phyloP scores from a whole-genome alignment of 2,888 invertebrate genomes.

The Drosophila mimetica region DNA sequence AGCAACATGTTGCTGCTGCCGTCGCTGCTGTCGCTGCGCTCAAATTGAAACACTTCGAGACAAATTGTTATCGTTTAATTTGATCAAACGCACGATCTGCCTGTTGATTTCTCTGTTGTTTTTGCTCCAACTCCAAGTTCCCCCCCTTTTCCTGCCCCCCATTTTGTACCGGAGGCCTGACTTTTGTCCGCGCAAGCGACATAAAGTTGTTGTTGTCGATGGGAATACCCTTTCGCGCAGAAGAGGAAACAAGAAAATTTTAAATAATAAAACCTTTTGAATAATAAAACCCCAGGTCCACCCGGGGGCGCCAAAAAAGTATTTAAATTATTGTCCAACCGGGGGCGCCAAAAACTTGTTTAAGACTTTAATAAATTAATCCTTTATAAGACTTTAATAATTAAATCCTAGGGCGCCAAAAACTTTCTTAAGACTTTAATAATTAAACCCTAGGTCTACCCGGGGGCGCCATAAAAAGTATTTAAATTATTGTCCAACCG shows the following conservation, averaged over 20 bases:
- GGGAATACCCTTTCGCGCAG: neutral
- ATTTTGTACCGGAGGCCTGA: neutral
- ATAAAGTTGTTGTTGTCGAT: slow-evolving; percentile 23
- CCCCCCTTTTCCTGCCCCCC: neutral
- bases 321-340: neutral
- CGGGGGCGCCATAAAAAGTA: neutral
- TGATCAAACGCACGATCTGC: slow-evolving; percentile 83
- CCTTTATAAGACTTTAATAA: too few species aligned
- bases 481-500: neutral
- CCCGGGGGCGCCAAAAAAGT: neutral
- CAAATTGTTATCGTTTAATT: slow-evolving; percentile 85
- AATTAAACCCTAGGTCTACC: too few species aligned
- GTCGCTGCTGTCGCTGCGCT: slow-evolving; percentile 52
- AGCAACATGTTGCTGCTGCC: slow-evolving; percentile 66
- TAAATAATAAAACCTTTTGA: neutral
- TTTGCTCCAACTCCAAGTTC: slow-evolving; percentile 7
- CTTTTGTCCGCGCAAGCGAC: slow-evolving; percentile 14
- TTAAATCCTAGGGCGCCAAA: too few species aligned
- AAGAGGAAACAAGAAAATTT: neutral
- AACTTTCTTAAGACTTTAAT: too few species aligned
- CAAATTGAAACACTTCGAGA: slow-evolving; percentile 84
- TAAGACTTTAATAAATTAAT: too few species aligned
- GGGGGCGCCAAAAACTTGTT: neutral
- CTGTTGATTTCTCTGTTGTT: slow-evolving; percentile 66
- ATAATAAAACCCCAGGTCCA: neutral